Evolutionary conservation across 2,888 invertebrate species (phyloP), one percentile per base, ranked within the genome.

Genomic region (Lampropteryx suffumata): DNA sequence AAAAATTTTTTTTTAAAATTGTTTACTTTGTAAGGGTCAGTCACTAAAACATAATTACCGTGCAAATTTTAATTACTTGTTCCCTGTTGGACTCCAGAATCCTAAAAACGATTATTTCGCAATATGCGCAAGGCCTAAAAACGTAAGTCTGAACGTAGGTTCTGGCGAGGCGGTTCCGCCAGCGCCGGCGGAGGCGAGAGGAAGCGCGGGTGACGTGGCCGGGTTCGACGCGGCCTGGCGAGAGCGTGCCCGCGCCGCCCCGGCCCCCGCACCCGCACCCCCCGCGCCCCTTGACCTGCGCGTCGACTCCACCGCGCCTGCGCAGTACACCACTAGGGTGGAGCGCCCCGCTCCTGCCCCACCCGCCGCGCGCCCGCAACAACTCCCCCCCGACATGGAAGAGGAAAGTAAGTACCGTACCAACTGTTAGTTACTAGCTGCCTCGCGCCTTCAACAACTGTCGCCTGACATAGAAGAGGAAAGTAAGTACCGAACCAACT

Each of bases 241-340:
- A 37, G 67, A 67, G 71, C 59, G 71, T 11, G 58, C 65, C 8
- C 50, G 55, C 14, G 56, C 52, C 62, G 57, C 32, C 60, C 48
- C 17, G 30, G 47, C 40, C 48, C 62, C 67, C 62, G 57, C 32
- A 60, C 48, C 17, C 32, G 47, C 40, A n/a, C 57, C 32, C 60
- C 48, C 17, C 32, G 47, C 40, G 50, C 62, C 67, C 62, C 72
- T 81, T 1, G 75, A 75, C 28, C 71, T 89, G 71, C 81, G 86
- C 46, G 89, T 89, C 11, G 86, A 87, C 61, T 75, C 76, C 65
- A 69, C 75, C 12, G 35, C 69, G 66, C 72, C 27, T 1, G 75
- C 76, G 53, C 61, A 62, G 21, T 87, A 86, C 79, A 83, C 82
- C 58, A 88, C 88, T 55, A 68, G 84, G 33, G 51, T 87, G n/a